phyloP scores from a whole-genome alignment of 2,888 invertebrate genomes.

The Fragum fragum region DNA sequence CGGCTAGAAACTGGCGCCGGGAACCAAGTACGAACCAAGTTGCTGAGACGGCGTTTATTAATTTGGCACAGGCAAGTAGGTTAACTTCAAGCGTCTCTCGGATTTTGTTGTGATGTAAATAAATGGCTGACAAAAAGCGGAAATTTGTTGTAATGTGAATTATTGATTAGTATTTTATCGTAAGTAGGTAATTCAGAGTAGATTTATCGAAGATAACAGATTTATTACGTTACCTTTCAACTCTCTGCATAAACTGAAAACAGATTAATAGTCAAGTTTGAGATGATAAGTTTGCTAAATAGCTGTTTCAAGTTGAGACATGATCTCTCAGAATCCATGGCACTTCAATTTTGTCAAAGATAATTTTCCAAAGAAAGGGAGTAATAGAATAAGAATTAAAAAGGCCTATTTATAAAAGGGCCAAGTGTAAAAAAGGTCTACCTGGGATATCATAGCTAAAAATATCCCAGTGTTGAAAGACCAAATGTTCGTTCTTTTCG shows the following conservation, averaged over 20 bases:
- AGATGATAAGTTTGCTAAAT: background rate
- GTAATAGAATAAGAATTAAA: too few species aligned
- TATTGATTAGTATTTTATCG: constrained; percentile 5
- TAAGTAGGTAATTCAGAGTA: background rate
- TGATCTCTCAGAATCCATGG: too few species aligned
- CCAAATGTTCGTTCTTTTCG: too few species aligned
- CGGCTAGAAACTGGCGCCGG: background rate
- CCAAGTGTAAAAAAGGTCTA: too few species aligned
- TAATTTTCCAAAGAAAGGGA: too few species aligned
- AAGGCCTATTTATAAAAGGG: too few species aligned
- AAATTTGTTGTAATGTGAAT: constrained; percentile 20
- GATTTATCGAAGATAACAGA: background rate
- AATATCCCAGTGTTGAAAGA: too few species aligned
- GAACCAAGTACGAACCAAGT: background rate
- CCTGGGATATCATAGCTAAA: too few species aligned
- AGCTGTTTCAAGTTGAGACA: constrained; percentile 25
- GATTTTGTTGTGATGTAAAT: constrained; percentile 6
- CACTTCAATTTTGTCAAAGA: too few species aligned
- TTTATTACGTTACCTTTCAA: background rate
- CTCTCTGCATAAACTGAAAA: too few species aligned
- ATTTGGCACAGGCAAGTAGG: background rate
- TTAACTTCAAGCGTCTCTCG: background rate
- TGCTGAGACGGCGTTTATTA: background rate
- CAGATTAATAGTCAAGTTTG: too few species aligned
- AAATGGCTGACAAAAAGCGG: constrained; percentile 39